These are phyloP conservation scores for Triplophysa siluroides DNA, from an alignment of 2,113 vertebrate species.

Conservation along the genomic window DNA sequence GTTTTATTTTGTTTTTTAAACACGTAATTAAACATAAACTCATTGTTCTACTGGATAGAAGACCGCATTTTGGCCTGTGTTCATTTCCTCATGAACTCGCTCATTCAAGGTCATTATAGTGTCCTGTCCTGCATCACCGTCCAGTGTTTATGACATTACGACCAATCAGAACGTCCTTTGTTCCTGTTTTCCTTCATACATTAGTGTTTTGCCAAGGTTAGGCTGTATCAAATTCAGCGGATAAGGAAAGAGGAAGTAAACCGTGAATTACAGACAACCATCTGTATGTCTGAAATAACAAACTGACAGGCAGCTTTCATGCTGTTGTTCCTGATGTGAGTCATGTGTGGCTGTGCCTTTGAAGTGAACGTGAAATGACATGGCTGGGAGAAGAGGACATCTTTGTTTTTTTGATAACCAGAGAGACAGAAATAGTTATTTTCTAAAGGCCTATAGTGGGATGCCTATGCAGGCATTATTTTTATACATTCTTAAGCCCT, in stretches of 20 bases:
- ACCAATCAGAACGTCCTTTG: slow-evolving; percentile 17
- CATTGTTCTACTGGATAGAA: too few relatives aligned
- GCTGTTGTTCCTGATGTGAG: background rate
- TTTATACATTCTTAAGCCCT: background rate
- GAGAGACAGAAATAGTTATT: background rate
- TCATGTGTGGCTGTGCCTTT: background rate
- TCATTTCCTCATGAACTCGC: background rate
- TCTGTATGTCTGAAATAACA: slow-evolving; percentile 17
- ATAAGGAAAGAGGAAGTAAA: slow-evolving; percentile 45
- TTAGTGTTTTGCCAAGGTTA: slow-evolving; percentile 21
- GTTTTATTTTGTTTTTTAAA: background rate
- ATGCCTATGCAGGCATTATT: background rate
- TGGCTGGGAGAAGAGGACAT: background rate
- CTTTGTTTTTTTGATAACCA: background rate
- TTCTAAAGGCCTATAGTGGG: background rate
- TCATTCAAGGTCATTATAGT: slow-evolving; percentile 24
- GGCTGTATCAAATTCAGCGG: slow-evolving; percentile 19
- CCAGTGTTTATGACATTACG: background rate
- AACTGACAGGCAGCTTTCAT: slow-evolving; percentile 19
- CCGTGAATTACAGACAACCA: background rate
- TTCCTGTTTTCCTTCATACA: slow-evolving; percentile 28
- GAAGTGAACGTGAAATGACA: slow-evolving; percentile 7
- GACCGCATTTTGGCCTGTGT: background rate
- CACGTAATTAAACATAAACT: background rate
- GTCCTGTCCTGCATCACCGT: background rate